phyloP scores from a whole-genome alignment of 2,888 invertebrate species.

The Campaea margaritaria region DNA sequence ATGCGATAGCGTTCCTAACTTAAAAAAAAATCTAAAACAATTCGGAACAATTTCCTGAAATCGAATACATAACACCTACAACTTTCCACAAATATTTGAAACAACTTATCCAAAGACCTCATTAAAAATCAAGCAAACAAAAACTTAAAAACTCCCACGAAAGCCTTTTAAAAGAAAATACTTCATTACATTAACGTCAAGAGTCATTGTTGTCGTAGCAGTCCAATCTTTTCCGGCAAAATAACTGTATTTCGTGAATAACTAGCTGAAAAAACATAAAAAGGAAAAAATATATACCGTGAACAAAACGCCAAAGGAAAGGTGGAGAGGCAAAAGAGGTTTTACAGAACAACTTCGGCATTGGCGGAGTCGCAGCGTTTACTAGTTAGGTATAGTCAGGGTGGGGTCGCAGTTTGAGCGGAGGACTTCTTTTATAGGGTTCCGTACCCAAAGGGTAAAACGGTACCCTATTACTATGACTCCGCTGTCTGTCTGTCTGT shows the following conservation, averaged over 20 bases:
- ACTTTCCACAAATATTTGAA: not conserved
- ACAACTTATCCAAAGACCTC: not conserved
- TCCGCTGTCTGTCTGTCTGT: too few relatives aligned
- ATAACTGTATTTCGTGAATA: conserved; percentile 54
- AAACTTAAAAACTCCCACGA: conserved; percentile 2
- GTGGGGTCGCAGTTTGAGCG: conserved; percentile 52
- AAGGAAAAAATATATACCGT: conserved; percentile 54
- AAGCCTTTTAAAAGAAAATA: conserved; percentile 10
- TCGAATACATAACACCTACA: too few relatives aligned
- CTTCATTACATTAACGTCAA: conserved; percentile 42
- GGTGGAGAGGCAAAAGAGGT: conserved; percentile 78
- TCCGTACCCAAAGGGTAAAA: too few relatives aligned
- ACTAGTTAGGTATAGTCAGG: conserved; percentile 56
- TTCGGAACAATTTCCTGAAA: too few relatives aligned
- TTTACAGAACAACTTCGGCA: conserved; percentile 78
- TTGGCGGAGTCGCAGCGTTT: conserved; percentile 71
- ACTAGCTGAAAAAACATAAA: conserved; percentile 50
- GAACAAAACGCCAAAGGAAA: conserved; percentile 75
- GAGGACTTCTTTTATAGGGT: not conserved
- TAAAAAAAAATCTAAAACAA: too few relatives aligned
- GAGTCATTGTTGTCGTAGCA: conserved; percentile 39
- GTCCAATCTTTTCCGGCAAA: conserved; percentile 41
- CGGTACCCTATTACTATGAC: too few relatives aligned
- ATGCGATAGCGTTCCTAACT: too few relatives aligned
- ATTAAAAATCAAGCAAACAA: not conserved